Evolutionary conservation across 2,113 vertebrate species (phyloP), one percentile per base, ranked within the genome.

Genomic region (Neofelis nebulosa): DNA sequence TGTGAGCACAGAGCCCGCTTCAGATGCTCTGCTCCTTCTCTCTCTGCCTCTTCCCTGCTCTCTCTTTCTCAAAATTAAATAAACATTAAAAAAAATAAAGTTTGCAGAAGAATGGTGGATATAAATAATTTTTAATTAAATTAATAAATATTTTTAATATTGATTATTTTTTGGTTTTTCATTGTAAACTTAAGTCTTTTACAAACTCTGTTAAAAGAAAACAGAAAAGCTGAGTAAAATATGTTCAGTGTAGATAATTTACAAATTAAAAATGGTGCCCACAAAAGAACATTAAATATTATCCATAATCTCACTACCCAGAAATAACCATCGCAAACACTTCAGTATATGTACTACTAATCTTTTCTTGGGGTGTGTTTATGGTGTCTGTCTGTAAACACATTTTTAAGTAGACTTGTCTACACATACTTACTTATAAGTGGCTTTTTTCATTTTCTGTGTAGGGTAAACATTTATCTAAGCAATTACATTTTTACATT

Each of bases 131-230:
- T 61, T 87, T 69, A 68, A 52, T 74, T 69, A 89, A 89, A n/a
- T 73, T 33, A 73, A 57, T 50, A 55, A 69, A 13, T 61, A 76
- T 14, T 57, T 89, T 79, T 36, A 29, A 55, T 61, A 61, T 83
- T 93, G 69, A n/a, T 84, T 76, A 21, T 38, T 89, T 94, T 83
- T 83, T 74, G 29, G 21, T 90, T 69, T 92, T 78, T 78, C 38
- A 61, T 4, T 38, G 1, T 61, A 50, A 84, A 71, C 33, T 50
- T 13, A 52, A 79, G 19, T 31, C 31, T 86, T 10, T 66, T 52
- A 71, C 8, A n/a, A n/a, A n/a, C 80, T 91, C 80, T 6, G 29
- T 84, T 66, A 66, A 83, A 66, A 78, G 25, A 85, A 81, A 50
- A n/a, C 50, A 5, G 65, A 79, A 85, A 66, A 29, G 48, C 50